Evolutionary conservation across 1,140 invertebrate genomes (phyloP).

Genomic region (Uloborus diversus): DNA sequence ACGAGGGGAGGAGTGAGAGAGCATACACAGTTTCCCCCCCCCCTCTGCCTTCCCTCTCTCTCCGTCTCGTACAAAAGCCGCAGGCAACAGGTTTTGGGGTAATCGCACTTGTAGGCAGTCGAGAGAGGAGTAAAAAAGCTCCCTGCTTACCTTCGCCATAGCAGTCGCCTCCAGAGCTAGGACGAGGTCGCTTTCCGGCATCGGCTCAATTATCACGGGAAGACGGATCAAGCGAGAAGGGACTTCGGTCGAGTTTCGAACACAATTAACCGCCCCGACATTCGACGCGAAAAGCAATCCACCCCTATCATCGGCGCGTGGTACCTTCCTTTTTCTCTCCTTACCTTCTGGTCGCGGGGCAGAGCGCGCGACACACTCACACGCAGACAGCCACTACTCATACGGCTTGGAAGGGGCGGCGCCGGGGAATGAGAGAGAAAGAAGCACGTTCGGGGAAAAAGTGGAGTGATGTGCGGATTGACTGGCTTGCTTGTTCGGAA

Average conservation of each 20-base stretch:
- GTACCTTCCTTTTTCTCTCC: constrained; percentile 36
- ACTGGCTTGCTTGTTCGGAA: constrained; percentile 8
- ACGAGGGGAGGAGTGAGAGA: neutral
- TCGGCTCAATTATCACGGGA: neutral
- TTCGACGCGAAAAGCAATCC: constrained; percentile 11
- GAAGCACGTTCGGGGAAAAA: neutral
- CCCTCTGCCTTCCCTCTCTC: neutral
- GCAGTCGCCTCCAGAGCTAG: neutral
- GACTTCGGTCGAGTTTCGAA: constrained; percentile 1
- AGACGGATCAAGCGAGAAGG: neutral
- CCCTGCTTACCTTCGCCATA: constrained; percentile 24
- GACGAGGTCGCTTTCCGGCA: constrained; percentile 11
- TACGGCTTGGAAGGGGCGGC: constrained; percentile 3
- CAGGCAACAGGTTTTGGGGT: constrained; percentile 37
- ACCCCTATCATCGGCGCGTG: constrained; percentile 41
- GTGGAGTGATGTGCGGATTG: no score
- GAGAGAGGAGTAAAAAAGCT: neutral
- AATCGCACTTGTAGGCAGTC: constrained; percentile 16
- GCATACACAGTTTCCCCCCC: neutral
- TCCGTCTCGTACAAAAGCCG: neutral
- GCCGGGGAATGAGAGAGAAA: neutral
- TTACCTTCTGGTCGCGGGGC: constrained; percentile 3
- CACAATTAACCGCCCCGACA: constrained; percentile 14
- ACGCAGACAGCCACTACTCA: constrained; percentile 44
- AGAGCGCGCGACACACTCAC: no score